Percentiles rank a stretch among this genome's conserved stretches.
Conservation (phyloP, 2,888 invertebrate genomes). For the Catocala fraxini region DNA sequence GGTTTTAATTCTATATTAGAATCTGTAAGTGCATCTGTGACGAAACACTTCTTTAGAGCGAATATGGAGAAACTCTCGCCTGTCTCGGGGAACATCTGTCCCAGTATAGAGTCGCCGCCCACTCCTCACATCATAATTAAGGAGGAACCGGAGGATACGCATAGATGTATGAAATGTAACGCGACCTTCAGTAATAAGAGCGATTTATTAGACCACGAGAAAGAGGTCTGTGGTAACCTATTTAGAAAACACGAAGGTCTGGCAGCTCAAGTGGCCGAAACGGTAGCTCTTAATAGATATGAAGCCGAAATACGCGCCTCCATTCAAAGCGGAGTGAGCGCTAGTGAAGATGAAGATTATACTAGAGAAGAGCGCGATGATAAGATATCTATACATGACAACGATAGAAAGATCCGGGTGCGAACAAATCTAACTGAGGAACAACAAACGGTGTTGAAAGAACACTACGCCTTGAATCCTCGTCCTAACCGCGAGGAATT, state of each 20-base stretch:
- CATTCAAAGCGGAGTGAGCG: conserved; percentile 84
- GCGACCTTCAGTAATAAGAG: conserved; percentile 87
- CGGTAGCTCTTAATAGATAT: conserved; percentile 85
- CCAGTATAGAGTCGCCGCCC: conserved; percentile 71
- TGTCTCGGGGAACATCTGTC: conserved; percentile 80
- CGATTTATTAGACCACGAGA: conserved; percentile 92
- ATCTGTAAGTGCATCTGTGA: conserved; percentile 92
- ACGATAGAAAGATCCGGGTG: conserved; percentile 94
- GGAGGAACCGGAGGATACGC: conserved; percentile 74
- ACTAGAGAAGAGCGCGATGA: conserved; percentile 84
- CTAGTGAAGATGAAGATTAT: conserved; percentile 89
- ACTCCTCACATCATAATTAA: conserved; percentile 69
- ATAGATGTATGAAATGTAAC: conserved; percentile 88
- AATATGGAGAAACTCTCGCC: conserved; percentile 90
- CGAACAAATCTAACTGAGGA: conserved; percentile 98
- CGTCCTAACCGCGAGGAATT: conserved; percentile 98
- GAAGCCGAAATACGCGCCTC: conserved; percentile 84
- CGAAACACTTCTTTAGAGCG: conserved; percentile 91
- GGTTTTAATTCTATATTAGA: conserved; percentile 91
- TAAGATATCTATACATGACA: conserved; percentile 87
- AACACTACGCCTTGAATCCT: conserved; percentile 96
- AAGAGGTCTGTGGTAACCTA: conserved; percentile 86
- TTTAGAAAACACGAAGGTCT: conserved; percentile 91
- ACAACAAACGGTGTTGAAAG: conserved; percentile 95
- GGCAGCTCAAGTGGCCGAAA: conserved; percentile 92